phyloP scores from a whole-genome alignment of 2,113 vertebrate genomes.

The Microcebus griseorufus region DNA sequence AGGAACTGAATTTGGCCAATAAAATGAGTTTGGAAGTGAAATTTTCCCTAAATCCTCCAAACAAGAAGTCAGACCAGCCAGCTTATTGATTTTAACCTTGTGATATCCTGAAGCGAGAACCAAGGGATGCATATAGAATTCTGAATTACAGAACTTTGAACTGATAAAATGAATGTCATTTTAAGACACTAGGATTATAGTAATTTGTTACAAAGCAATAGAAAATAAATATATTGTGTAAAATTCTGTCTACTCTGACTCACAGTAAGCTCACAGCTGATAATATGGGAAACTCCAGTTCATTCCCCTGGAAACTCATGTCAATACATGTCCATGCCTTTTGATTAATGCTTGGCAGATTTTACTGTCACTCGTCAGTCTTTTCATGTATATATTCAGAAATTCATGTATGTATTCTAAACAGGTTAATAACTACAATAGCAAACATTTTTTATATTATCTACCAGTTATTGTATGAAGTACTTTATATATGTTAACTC shows the following conservation, averaged over 20 bases:
- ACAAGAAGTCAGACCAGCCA: neutral
- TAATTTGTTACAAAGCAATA: neutral
- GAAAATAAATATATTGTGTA: neutral
- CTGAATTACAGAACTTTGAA: neutral
- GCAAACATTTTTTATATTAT: neutral
- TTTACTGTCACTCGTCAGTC: neutral
- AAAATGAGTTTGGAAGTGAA: neutral
- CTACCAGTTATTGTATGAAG: neutral
- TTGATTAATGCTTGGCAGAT: neutral
- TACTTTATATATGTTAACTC: neutral
- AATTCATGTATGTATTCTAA: neutral
- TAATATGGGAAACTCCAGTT: neutral
- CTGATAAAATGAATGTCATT: neutral
- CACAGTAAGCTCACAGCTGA: neutral
- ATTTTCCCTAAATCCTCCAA: neutral
- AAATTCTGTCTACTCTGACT: neutral
- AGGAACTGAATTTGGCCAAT: neutral
- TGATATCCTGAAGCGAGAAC: neutral
- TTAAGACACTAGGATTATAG: neutral
- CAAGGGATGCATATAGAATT: neutral
- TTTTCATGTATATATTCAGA: neutral
- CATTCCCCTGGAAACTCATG: neutral
- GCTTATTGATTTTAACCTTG: neutral
- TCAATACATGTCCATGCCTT: neutral
- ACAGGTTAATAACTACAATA: neutral